phyloP scores from a whole-genome alignment of 2,797 vertebrate species.

The Malurus splendens region DNA sequence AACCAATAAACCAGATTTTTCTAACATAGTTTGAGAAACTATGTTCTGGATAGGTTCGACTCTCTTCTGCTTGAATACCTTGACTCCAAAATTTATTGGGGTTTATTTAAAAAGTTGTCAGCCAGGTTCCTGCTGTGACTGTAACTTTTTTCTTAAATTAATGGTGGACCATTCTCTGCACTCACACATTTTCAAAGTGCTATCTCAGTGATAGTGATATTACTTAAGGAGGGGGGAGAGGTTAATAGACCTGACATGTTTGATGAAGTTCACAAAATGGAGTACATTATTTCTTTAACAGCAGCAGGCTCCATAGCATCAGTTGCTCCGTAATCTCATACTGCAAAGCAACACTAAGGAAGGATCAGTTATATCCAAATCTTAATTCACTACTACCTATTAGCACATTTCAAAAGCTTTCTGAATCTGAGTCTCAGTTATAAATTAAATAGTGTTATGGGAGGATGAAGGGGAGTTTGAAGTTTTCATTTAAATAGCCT shows the following conservation, averaged over 20 bases:
- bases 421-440: background rate
- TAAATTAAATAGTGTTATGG: background rate
- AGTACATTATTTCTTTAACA: background rate
- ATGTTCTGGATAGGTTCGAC: background rate
- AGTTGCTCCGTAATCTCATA: background rate
- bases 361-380: background rate
- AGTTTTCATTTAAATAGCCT: slow-evolving; percentile 20
- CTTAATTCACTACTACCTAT: background rate
- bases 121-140: background rate
- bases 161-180: background rate
- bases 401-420: background rate
- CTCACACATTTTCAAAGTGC: background rate
- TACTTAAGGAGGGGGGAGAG: background rate
- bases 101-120: background rate
- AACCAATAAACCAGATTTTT: background rate
- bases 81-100: background rate
- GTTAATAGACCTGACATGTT: background rate
- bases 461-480: background rate
- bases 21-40: background rate
- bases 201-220: background rate
- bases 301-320: background rate
- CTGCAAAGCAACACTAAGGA: background rate
- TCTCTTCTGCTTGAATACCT: background rate
- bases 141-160: background rate
- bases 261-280: slow-evolving; percentile 11